Conservation (phyloP, 2,113 vertebrate genomes). For the Oophaga pumilio region DNA sequence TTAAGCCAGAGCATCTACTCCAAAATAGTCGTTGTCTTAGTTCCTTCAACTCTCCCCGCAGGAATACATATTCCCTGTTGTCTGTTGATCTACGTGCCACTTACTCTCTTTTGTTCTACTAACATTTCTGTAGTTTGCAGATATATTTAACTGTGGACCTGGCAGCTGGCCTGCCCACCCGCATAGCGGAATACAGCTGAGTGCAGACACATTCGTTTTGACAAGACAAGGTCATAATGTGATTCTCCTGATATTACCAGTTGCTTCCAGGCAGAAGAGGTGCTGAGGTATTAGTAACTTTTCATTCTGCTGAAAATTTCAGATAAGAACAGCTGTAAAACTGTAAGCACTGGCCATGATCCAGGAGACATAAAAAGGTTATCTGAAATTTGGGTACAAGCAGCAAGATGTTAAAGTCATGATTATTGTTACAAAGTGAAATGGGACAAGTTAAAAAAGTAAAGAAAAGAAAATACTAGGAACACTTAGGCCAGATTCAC, state of each 20-base stretch:
- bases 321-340: slow-evolving; percentile 14
- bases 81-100: not conserved
- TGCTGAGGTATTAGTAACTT: slow-evolving; percentile 9
- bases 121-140: not conserved
- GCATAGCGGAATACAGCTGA: not conserved
- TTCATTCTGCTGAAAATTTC: slow-evolving; percentile 17
- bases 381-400: slow-evolving; percentile 7
- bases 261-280: slow-evolving; percentile 30
- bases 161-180: slow-evolving; percentile 20
- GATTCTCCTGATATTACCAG: slow-evolving; percentile 9
- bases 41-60: not conserved
- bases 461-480: not conserved
- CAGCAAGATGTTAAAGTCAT: not conserved
- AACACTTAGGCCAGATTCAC: not conserved
- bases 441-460: not conserved
- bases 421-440: not conserved
- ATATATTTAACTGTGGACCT: not conserved
- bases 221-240: slow-evolving; percentile 29
- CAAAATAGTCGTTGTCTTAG: no score
- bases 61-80: not conserved
- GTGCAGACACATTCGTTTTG: slow-evolving; percentile 10
- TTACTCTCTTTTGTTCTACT: slow-evolving; percentile 1
- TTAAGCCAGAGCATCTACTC: no score
- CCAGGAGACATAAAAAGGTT: slow-evolving; percentile 2
- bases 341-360: not conserved